phyloP scores from a whole-genome alignment of 2,113 vertebrate genomes.

The Dolichotis patagonum region DNA sequence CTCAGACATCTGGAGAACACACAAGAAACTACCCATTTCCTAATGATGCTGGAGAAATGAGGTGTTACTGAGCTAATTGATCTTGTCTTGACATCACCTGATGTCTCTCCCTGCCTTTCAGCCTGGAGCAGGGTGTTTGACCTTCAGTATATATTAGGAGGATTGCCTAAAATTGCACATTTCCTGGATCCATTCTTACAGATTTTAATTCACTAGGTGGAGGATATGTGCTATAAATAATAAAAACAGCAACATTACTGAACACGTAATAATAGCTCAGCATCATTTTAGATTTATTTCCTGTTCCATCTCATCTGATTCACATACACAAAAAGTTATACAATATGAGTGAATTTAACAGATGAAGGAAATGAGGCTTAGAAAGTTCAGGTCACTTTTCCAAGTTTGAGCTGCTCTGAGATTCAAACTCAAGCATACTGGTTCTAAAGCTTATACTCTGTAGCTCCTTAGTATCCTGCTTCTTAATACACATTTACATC shows the following conservation, averaged over 20 bases:
- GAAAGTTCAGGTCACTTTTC: neutral
- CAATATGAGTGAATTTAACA: neutral
- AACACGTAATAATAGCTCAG: neutral
- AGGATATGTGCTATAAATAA: neutral
- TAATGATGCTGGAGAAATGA: slow-evolving; percentile 48
- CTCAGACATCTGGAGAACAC: slow-evolving; percentile 35
- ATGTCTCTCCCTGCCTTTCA: neutral
- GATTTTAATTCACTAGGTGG: slow-evolving; percentile 21
- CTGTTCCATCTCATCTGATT: neutral
- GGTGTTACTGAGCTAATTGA: neutral
- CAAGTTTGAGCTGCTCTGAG: neutral
- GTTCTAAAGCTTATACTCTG: neutral
- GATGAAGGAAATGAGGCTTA: slow-evolving; percentile 16
- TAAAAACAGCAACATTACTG: neutral
- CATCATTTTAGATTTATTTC: slow-evolving; percentile 1
- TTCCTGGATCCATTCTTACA: neutral
- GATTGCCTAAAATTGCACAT: neutral
- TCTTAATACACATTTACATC: neutral
- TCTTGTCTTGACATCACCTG: slow-evolving; percentile 49
- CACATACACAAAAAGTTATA: neutral
- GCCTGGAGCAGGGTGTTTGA: neutral
- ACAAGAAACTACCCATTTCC: slow-evolving; percentile 50
- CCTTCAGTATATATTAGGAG: neutral
- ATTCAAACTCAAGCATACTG: neutral
- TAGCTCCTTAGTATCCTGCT: neutral